These are phyloP conservation scores for Anarsia innoxiella DNA, from an alignment of 2,888 invertebrate genomes.

Conservation along the genomic window DNA sequence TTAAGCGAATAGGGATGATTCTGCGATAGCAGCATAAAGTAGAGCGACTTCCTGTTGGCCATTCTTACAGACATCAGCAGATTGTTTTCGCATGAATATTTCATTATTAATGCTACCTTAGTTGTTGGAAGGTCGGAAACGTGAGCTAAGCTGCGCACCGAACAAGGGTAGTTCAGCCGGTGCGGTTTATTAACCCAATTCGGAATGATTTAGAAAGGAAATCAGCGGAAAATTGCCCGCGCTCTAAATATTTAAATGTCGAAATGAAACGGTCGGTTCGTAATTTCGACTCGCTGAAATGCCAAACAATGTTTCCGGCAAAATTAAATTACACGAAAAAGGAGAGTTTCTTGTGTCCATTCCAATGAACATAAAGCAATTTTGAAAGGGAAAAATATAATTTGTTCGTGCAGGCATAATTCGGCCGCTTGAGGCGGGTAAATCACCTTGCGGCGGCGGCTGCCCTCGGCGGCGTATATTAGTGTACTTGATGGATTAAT, in stretches of 20 bases:
- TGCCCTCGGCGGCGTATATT: neutral
- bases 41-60: neutral
- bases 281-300: too few species aligned
- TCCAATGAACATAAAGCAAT: constrained; percentile 2
- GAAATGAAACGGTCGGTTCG: too few species aligned
- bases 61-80: constrained; percentile 3
- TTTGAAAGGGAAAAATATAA: constrained; percentile 3
- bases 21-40: neutral
- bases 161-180: too few species aligned
- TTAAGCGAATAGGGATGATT: neutral
- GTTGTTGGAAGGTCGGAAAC: constrained; percentile 18
- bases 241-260: too few species aligned
- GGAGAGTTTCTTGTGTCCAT: neutral
- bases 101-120: constrained; percentile 39
- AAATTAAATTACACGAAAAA: constrained; percentile 1
- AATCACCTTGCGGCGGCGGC: neutral
- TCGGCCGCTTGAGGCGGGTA: neutral
- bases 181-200: too few species aligned
- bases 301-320: neutral
- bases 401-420: constrained; percentile 4
- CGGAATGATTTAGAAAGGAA: too few species aligned
- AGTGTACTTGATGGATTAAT: neutral
- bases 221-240: too few species aligned
- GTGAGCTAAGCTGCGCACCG: too few species aligned
- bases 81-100: constrained; percentile 37